Percentiles rank a stretch among this genome's conserved stretches.
These are phyloP conservation scores for Battus philenor DNA, from an alignment of 1,140 invertebrate species.

Conservation along the genomic window DNA sequence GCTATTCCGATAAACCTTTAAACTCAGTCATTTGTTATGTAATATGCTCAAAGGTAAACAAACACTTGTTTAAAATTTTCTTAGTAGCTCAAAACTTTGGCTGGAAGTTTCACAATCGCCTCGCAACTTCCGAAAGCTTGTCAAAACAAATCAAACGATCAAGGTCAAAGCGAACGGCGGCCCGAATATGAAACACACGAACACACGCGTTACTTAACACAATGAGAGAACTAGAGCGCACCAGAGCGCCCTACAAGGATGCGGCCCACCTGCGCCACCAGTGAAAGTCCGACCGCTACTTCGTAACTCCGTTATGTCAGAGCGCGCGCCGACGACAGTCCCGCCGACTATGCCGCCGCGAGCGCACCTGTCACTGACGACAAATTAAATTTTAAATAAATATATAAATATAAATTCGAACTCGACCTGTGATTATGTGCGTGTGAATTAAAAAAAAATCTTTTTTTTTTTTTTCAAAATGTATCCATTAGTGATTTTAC, in stretches of 20 bases:
- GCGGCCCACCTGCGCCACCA: slow-evolving; percentile 35
- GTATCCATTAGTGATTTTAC: slow-evolving; percentile 51
- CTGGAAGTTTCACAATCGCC: too few relatives aligned
- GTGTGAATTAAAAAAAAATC: slow-evolving; percentile 37
- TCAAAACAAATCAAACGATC: too few relatives aligned
- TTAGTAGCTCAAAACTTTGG: too few relatives aligned
- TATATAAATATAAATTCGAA: slow-evolving; percentile 12
- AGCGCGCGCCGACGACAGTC: slow-evolving; percentile 44
- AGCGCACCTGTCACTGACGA: slow-evolving; percentile 40
- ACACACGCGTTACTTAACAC: slow-evolving; percentile 19
- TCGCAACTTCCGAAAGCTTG: too few relatives aligned
- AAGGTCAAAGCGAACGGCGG: too few relatives aligned
- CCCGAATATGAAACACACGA: too few relatives aligned
- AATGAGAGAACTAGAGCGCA: slow-evolving; percentile 30
- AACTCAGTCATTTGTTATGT: too few relatives aligned
- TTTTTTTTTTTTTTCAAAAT: slow-evolving; percentile 32
- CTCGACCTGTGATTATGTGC: slow-evolving; percentile 38
- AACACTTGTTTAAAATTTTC: too few relatives aligned
- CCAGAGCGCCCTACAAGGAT: slow-evolving; percentile 53
- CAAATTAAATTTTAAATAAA: too few relatives aligned
- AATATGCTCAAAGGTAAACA: too few relatives aligned
- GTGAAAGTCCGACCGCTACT: slow-evolving; percentile 55
- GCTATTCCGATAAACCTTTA: too few relatives aligned
- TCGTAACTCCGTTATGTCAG: slow-evolving; percentile 33
- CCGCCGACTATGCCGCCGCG: slow-evolving; percentile 52